Percentiles rank a stretch among this genome's conserved stretches.
Conservation (phyloP, 1,140 invertebrate species). For the Cydia splendana region DNA sequence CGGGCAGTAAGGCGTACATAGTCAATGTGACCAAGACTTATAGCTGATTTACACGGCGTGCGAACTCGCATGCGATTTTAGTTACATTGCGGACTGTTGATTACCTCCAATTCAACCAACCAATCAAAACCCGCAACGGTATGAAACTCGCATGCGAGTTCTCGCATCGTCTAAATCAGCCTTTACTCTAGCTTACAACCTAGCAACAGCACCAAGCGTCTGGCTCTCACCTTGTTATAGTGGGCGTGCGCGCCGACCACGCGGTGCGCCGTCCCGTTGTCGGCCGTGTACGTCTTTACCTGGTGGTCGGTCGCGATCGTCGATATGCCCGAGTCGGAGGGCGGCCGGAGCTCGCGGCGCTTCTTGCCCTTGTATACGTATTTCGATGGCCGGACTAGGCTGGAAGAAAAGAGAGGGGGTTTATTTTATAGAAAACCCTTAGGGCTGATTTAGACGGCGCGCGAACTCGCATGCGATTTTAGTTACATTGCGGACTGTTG, state of each 20-base stretch:
- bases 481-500: too few relatives aligned
- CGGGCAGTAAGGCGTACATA: too few relatives aligned
- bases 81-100: too few relatives aligned
- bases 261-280: slow-evolving; percentile 89
- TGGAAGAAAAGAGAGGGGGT: slow-evolving; percentile 43
- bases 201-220: slow-evolving; percentile 51
- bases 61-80: too few relatives aligned
- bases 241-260: slow-evolving; percentile 88
- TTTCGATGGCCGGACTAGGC: slow-evolving; percentile 71
- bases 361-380: slow-evolving; percentile 74
- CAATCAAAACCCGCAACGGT: too few relatives aligned
- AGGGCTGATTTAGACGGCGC: too few relatives aligned
- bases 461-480: too few relatives aligned
- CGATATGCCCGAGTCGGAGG: slow-evolving; percentile 64
- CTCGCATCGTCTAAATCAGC: too few relatives aligned
- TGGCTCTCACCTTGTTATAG: slow-evolving; percentile 92
- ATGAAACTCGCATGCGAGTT: too few relatives aligned
- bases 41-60: too few relatives aligned
- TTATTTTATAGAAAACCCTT: neutral
- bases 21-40: too few relatives aligned
- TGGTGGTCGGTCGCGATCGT: slow-evolving; percentile 78
- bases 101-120: too few relatives aligned
- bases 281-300: slow-evolving; percentile 98
- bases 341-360: slow-evolving; percentile 53
- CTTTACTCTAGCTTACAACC: neutral